Percentiles rank a stretch among this genome's conserved stretches.
Conservation (phyloP, 2,113 vertebrate species). For the Caranx ignobilis region DNA sequence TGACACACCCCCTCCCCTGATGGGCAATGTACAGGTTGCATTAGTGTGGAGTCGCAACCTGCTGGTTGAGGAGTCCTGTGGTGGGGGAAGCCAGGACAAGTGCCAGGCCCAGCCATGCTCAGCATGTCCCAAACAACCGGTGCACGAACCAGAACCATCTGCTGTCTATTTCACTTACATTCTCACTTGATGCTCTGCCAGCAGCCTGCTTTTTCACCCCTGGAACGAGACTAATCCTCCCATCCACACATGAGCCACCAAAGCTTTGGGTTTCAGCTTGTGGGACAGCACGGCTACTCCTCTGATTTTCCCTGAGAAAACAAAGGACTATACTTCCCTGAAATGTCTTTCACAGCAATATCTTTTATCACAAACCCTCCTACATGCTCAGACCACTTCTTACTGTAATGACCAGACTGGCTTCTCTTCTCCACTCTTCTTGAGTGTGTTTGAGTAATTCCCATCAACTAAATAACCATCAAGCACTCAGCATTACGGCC, state of each 20-base stretch:
- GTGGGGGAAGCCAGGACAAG: conserved; percentile 39
- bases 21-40: conserved; percentile 47
- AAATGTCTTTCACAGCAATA: conserved; percentile 38
- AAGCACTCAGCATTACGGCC: conserved; percentile 64
- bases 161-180: conserved; percentile 70
- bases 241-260: conserved; percentile 49
- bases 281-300: not conserved
- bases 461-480: conserved; percentile 77
- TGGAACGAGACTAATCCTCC: conserved; percentile 46
- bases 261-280: conserved; percentile 43
- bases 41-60: conserved; percentile 32
- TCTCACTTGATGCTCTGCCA: conserved; percentile 71
- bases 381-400: conserved; percentile 45
- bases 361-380: conserved; percentile 48
- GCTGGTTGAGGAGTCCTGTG: conserved; percentile 43
- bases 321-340: conserved; percentile 38
- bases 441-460: conserved; percentile 66
- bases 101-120: conserved; percentile 70
- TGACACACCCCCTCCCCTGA: conserved; percentile 7
- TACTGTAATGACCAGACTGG: conserved; percentile 66
- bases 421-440: conserved; percentile 48
- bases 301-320: conserved; percentile 49
- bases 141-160: conserved; percentile 75
- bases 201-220: conserved; percentile 44
- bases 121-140: conserved; percentile 68